phyloP scores from a whole-genome alignment of 2,797 vertebrate genomes.

The Cuculus canorus region DNA sequence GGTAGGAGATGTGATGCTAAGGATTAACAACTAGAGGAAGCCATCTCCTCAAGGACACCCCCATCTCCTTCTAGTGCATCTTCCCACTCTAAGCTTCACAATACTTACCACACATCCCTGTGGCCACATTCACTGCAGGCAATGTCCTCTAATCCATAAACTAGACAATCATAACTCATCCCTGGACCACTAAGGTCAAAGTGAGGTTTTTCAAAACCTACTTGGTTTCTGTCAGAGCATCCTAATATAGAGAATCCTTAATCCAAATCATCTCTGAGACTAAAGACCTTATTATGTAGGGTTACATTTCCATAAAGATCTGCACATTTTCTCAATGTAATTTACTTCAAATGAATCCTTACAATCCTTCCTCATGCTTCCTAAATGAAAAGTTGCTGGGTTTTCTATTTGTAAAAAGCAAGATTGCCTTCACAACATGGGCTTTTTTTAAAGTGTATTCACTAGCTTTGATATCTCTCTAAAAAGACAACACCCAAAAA shows the following conservation, averaged over 20 bases:
- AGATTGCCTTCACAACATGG: not conserved
- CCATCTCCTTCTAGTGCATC: not conserved
- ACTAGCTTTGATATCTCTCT: not conserved
- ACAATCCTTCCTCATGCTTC: not conserved
- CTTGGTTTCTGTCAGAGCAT: conserved; percentile 3
- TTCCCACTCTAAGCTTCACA: not conserved
- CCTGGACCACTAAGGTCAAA: not conserved
- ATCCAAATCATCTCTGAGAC: not conserved
- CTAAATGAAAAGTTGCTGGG: not conserved
- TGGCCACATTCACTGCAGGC: not conserved
- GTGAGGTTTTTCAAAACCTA: not conserved
- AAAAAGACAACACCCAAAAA: not conserved
- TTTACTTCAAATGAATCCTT: not conserved
- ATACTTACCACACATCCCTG: not conserved
- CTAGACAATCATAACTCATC: not conserved
- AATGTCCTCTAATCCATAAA: not conserved
- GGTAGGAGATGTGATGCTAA: not conserved
- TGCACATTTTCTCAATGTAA: not conserved
- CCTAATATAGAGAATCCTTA: not conserved
- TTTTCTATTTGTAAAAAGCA: not conserved
- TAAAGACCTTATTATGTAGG: not conserved
- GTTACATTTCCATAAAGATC: not conserved
- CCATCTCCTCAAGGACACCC: not conserved
- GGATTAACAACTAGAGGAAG: not conserved
- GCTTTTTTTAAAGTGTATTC: not conserved